Conservation (phyloP, 2,888 invertebrate genomes). For the Apotomis capreana region DNA sequence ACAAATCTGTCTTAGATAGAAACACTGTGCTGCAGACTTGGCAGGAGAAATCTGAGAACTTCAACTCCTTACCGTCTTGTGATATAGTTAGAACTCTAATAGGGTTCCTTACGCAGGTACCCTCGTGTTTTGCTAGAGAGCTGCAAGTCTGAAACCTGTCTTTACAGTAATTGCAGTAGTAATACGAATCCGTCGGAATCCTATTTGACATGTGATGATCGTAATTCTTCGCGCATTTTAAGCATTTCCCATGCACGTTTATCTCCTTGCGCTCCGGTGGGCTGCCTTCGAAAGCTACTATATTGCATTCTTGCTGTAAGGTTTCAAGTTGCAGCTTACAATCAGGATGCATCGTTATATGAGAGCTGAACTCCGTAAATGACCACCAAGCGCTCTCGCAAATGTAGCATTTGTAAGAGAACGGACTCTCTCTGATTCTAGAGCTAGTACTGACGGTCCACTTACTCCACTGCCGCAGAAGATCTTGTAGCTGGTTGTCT, state of each 20-base stretch:
- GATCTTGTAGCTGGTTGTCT: constrained; percentile 46
- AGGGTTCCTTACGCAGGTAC: constrained; percentile 37
- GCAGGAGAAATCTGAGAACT: constrained; percentile 34
- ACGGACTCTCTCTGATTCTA: constrained; percentile 46
- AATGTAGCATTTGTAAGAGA: constrained; percentile 63
- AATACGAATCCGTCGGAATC: not conserved
- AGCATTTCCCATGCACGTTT: constrained; percentile 50
- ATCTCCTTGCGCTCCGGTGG: constrained; percentile 15
- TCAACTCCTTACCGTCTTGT: not conserved
- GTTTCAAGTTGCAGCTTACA: constrained; percentile 44
- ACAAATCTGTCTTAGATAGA: not conserved
- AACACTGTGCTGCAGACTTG: constrained; percentile 43
- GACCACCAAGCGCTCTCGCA: constrained; percentile 63
- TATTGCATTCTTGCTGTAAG: constrained; percentile 46
- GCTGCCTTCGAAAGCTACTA: constrained; percentile 46
- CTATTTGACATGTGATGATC: constrained; percentile 38
- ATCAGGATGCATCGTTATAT: constrained; percentile 47
- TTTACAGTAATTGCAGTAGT: constrained; percentile 48
- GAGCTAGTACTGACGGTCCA: constrained; percentile 45
- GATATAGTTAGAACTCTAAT: constrained; percentile 8
- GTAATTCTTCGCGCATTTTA: constrained; percentile 52
- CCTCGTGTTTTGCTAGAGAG: constrained; percentile 42
- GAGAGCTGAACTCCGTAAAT: constrained; percentile 53
- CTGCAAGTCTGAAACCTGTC: constrained; percentile 48
- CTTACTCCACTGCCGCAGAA: constrained; percentile 25